These are phyloP conservation scores for Siniperca undulata DNA, from an alignment of 2,797 vertebrate genomes.

Conservation along the genomic window DNA sequence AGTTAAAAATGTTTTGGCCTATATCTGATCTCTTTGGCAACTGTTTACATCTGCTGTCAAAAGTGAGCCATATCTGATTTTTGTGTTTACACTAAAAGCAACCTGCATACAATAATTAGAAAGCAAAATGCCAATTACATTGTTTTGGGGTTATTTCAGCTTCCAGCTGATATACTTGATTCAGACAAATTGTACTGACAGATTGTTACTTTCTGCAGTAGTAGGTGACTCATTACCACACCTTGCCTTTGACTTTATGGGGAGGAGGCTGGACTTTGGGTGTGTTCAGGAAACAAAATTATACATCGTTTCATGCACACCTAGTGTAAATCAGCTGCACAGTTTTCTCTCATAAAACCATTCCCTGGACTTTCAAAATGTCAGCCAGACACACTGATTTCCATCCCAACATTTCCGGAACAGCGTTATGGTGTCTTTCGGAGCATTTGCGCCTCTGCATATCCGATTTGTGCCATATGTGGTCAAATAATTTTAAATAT, in stretches of 20 bases:
- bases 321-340: conserved; percentile 57
- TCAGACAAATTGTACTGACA: conserved; percentile 1
- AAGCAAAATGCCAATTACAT: background rate
- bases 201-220: conserved; percentile 16
- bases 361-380: conserved; percentile 17
- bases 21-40: background rate
- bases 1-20: no score
- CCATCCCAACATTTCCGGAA: conserved; percentile 25
- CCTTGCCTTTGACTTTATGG: conserved; percentile 27
- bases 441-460: conserved; percentile 18
- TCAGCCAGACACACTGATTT: conserved; percentile 8
- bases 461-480: conserved; percentile 60
- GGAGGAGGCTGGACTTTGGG: conserved; percentile 4
- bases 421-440: conserved; percentile 25
- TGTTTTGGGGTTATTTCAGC: conserved; percentile 5
- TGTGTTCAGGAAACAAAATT: conserved; percentile 44
- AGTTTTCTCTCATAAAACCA: conserved; percentile 29
- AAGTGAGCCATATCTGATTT: background rate
- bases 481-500: conserved; percentile 8
- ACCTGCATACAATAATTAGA: no score
- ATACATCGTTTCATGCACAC: conserved; percentile 46
- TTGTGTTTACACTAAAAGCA: background rate
- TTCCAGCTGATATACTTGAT: background rate
- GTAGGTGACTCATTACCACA: conserved; percentile 28
- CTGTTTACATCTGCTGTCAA: background rate